Conservation (phyloP, 2,797 vertebrate species). For the Oophaga sylvatica region DNA sequence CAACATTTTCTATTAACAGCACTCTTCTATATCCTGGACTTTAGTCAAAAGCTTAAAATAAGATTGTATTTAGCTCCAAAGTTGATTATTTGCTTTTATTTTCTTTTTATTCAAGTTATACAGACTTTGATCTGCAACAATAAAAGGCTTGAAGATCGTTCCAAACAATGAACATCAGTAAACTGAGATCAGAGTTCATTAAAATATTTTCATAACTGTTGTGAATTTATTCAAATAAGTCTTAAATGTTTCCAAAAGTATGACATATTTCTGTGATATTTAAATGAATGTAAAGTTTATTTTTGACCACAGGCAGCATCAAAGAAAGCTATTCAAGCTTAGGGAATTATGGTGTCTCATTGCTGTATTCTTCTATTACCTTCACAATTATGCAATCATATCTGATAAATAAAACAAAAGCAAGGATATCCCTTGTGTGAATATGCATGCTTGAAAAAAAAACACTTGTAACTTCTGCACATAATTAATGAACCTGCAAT, state of each 20-base stretch:
- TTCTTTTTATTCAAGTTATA: conserved; percentile 19
- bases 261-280: conserved; percentile 85
- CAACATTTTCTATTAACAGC: not conserved
- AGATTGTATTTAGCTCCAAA: not conserved
- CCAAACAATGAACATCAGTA: conserved; percentile 65
- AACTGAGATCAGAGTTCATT: conserved; percentile 68
- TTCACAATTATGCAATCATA: conserved; percentile 66
- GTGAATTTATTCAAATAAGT: conserved; percentile 80
- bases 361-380: conserved; percentile 70
- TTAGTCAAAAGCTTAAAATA: not conserved
- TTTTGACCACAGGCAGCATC: conserved; percentile 83
- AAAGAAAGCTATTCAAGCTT: conserved; percentile 79
- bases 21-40: not conserved
- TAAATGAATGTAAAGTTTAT: conserved; percentile 83
- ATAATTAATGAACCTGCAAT: conserved; percentile 61
- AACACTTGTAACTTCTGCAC: conserved; percentile 57
- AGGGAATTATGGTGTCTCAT: conserved; percentile 69
- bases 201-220: conserved; percentile 78
- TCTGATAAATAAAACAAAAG: conserved; percentile 65
- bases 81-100: not conserved
- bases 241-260: conserved; percentile 74
- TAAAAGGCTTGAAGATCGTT: conserved; percentile 66
- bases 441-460: conserved; percentile 62
- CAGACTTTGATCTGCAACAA: conserved; percentile 56
- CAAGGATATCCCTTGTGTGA: conserved; percentile 66